Base-by-base conservation (phyloP, 2,797 vertebrate species). In the Pangasius mekongensis region DNA sequence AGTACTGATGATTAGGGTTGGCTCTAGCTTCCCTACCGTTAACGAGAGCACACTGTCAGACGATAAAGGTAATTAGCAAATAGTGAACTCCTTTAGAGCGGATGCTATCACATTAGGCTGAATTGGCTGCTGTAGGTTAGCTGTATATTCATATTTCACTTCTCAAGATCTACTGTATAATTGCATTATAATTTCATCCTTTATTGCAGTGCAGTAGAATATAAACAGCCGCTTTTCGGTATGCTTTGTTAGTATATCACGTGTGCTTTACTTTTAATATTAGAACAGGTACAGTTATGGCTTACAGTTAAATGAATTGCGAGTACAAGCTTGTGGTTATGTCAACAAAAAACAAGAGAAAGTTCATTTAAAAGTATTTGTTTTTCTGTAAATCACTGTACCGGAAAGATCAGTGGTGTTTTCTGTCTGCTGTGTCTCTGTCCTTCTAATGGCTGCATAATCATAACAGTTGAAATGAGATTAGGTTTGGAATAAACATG, bases 401-500 rank as follows among this genome's bases (percentile, higher is more conserved):
- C 62, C 14, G n/a, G 52, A 13, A 33, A n/a, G 30, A 66, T 27
- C 20, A 83, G 80, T 4, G 24, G 56, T 14, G 60, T 66, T 83
- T 66, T 83, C 39, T 83, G 60, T 67, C 62, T 52, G 36, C 60
- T 7, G 3, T 49, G 64, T 36, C 18, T 30, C 27, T 22, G 62
- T 52, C 47, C 47, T 69, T 54, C n/a, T 76, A 84, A 87, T 54
- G 60, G 88, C 85, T 83, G 62, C 64, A 60, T 84, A 76, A 83
- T 54, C 64, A 83, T 88, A 11, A 67, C 33, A 81, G 62, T 33
- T 90, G 43, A 92, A 84, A 91, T 86, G 7, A 88, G 90, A 90
- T 93, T 87, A 92, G 60, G 86, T 90, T 86, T 90, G 87, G 62
- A 87, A 58, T 83, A 84, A 88, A 67, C 86, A 87, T 86, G 83